Evolutionary conservation across 2,797 vertebrate genomes (phyloP), one percentile per base, ranked within the genome.

Genomic region (Spinus olivaceus): DNA sequence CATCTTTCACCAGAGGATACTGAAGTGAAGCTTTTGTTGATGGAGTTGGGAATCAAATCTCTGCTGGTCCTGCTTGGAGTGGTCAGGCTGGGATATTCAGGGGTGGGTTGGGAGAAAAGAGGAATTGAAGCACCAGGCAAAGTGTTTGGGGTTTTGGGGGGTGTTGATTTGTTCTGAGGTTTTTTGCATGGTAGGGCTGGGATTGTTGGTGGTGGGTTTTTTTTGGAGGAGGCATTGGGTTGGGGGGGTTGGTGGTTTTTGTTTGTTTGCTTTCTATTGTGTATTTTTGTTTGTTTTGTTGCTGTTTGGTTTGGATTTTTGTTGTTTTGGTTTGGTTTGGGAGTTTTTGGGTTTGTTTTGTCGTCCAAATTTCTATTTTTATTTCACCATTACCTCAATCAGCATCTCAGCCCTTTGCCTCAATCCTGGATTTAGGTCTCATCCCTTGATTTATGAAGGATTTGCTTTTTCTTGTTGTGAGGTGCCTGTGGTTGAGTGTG

Each of bases 121-220:
- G 32, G 32, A 51, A 37, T 1, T 47, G 37, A 66, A 56, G 42
- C 42, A 71, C 13, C 33, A 71, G 32, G 24, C 2, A n/a, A 51
- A 76, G 33, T 4, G 5, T 37, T 74, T 25, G 21, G 28, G 4
- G 4, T 28, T 84, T 54, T 42, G 0, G 6, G 27, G 12, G 5
- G 3, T 0, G 0, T 9, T 64, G 27, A 7, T 39, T 44, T 57
- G 44, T 9, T 32, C 23, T 16, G 2, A 66, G n/a, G 3, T 2
- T 21, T 57, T 53, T 44, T 32, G 39, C 28, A 10, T 28, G n/a
- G 19, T 14, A 20, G 21, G 12, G 6, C 41, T 46, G 16, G 8
- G 2, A 3, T 47, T 20, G 39, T 41, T 25, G 6, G 8, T 35
- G 4, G 15, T 18, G 21, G 5, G 5, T 22, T 46, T 2, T 4